Conservation (phyloP, 2,113 vertebrate genomes). For the Sterrhoptilus dennistouni region DNA sequence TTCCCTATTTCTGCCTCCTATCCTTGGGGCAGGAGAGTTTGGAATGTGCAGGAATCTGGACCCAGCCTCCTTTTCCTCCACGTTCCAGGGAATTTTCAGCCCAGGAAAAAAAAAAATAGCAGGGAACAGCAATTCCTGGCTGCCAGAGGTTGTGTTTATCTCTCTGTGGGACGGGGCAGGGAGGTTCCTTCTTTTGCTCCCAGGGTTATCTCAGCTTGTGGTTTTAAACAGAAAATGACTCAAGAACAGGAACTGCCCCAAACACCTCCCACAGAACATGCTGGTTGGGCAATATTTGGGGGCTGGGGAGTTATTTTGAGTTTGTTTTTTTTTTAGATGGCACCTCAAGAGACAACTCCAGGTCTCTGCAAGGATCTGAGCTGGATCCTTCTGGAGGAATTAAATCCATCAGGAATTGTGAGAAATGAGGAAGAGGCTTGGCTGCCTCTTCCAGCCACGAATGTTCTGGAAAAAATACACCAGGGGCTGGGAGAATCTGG, state of each 20-base stretch:
- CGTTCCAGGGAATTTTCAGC: background rate
- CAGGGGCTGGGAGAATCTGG: background rate
- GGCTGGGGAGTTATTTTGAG: background rate
- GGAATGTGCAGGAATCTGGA: background rate
- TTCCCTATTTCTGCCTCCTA: background rate
- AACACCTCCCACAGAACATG: background rate
- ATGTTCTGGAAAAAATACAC: background rate
- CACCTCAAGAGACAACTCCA: background rate
- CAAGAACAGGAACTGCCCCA: background rate
- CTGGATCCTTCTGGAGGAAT: background rate
- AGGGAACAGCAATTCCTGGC: background rate
- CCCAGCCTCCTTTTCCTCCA: background rate
- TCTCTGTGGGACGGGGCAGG: fast-evolving
- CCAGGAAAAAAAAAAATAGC: background rate
- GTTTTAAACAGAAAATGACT: background rate
- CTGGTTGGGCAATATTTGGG: background rate
- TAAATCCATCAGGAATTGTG: background rate
- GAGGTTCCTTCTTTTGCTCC: background rate
- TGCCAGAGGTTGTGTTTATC: background rate
- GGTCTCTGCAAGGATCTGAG: background rate
- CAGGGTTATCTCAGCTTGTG: background rate
- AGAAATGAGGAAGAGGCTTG: background rate
- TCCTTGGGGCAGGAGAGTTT: background rate
- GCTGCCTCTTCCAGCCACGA: background rate
- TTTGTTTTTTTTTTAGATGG: background rate